phyloP scores from a whole-genome alignment of 2,113 vertebrate genomes.

The Saimiri boliviensis region DNA sequence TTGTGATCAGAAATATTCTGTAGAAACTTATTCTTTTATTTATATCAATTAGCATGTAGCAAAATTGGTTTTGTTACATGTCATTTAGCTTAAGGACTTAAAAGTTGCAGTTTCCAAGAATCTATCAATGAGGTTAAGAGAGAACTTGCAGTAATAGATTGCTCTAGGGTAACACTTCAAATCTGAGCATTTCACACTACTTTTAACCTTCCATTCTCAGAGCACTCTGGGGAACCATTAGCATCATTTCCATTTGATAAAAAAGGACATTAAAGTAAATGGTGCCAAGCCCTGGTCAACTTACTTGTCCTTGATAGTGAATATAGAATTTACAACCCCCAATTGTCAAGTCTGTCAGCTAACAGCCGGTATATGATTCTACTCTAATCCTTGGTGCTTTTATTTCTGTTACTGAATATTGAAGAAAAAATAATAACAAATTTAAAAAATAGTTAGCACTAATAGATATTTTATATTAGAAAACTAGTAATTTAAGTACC shows the following conservation, averaged over 20 bases:
- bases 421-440: background rate
- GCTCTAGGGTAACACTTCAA: slow-evolving; percentile 28
- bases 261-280: slow-evolving; percentile 39
- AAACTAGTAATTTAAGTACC: background rate
- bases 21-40: background rate
- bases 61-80: background rate
- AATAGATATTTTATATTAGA: background rate
- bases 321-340: background rate
- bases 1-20: background rate
- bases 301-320: background rate
- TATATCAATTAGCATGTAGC: background rate
- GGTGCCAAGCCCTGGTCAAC: background rate
- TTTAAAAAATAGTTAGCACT: background rate
- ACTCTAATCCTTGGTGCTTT: background rate
- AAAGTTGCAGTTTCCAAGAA: background rate
- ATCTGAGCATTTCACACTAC: slow-evolving; percentile 1
- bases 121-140: background rate
- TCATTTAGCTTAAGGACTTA: background rate
- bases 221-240: background rate
- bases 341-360: background rate
- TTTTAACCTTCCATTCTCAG: slow-evolving; percentile 3
- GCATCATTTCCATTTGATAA: slow-evolving; percentile 17
- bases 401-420: background rate
- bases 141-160: background rate
- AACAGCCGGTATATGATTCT: background rate